Percentiles rank a stretch among this genome's conserved stretches.
phyloP scores from a whole-genome alignment of 1,140 invertebrate genomes.

The Eupristina koningsbergeri region DNA sequence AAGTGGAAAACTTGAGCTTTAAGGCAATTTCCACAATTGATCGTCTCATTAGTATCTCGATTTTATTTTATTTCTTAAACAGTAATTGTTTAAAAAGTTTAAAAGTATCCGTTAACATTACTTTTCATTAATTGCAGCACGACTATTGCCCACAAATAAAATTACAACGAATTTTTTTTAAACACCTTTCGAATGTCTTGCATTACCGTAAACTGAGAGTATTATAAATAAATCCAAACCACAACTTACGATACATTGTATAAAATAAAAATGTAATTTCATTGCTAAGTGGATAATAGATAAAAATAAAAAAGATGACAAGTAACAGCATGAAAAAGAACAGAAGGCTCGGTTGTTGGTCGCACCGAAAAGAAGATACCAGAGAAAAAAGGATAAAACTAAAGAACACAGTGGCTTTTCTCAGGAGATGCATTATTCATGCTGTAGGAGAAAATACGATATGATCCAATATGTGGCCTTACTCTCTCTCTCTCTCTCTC shows the following conservation, averaged over 20 bases:
- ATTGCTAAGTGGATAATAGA: constrained; percentile 43
- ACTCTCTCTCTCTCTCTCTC: constrained; percentile 28
- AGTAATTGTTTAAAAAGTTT: not conserved
- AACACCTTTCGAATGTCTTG: too few species aligned
- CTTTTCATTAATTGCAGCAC: too few species aligned
- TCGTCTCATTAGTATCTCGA: not conserved
- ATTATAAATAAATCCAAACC: too few species aligned
- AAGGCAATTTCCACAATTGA: not conserved
- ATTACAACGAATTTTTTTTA: too few species aligned
- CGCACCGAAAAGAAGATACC: constrained; percentile 37
- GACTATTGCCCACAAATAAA: too few species aligned
- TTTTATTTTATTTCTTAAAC: not conserved
- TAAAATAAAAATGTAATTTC: constrained; percentile 34
- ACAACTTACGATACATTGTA: not conserved
- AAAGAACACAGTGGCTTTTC: constrained; percentile 56
- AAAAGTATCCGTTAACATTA: not conserved
- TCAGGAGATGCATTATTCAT: constrained; percentile 72
- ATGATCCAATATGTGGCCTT: constrained; percentile 73
- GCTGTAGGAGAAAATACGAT: constrained; percentile 71
- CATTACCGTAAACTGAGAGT: too few species aligned
- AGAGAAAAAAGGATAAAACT: constrained; percentile 50
- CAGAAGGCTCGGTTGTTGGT: constrained; percentile 28
- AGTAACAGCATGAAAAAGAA: constrained; percentile 36
- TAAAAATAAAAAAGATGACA: constrained; percentile 52
- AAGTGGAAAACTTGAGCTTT: not conserved